Evolutionary conservation across 2,797 vertebrate species (phyloP), one percentile per base, ranked within the genome.

Genomic region (Spinibarbus caldwelli): DNA sequence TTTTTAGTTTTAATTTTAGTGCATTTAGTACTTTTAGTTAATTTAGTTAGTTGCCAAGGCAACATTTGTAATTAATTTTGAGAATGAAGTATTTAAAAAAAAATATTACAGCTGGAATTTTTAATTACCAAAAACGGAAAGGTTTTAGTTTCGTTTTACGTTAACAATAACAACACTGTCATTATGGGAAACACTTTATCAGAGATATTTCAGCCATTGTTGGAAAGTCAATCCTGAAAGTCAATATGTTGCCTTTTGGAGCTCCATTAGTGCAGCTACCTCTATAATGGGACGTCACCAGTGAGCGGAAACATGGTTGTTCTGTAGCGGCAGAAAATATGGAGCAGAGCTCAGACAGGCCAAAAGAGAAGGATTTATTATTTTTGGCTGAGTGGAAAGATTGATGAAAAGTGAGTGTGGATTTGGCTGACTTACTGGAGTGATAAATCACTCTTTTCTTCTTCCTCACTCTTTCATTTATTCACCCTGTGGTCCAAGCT

Each of bases 361-460:
- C 6, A 31, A 21, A 67, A 47, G 5, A 47, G 49, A 54, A 49
- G 15, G n/a, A 79, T 64, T 85, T 85, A 85, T 80, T 85, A 59
- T 52, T 52, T 31, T 62, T 80, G 77, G 77, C 66, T 26, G 41
- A 38, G 29, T 49, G 66, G 67, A 80, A 85, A 85, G 41, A 80
- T 52, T 47, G 68, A 80, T 31, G 1, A 79, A 85, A 71, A 36
- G 52, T 14, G 38, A 62, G 67, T 26, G 75, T 70, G 66, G 67
- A 80, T 79, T 73, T 85, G 68, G 67, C 77, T n/a, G 77, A 49
- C 41, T 45, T 62, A 72, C 83, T 41, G 38, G 23, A 77, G 73
- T 77, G 36, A 78, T 77, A 76, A 82, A 86, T 85, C 71, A 29
- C 29, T 67, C 45, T 62, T 31, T 71, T 64, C 15, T 34, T 73